Percentiles rank a stretch among this genome's conserved stretches.
phyloP scores from a whole-genome alignment of 2,113 vertebrate species.

The Tyto alba region DNA sequence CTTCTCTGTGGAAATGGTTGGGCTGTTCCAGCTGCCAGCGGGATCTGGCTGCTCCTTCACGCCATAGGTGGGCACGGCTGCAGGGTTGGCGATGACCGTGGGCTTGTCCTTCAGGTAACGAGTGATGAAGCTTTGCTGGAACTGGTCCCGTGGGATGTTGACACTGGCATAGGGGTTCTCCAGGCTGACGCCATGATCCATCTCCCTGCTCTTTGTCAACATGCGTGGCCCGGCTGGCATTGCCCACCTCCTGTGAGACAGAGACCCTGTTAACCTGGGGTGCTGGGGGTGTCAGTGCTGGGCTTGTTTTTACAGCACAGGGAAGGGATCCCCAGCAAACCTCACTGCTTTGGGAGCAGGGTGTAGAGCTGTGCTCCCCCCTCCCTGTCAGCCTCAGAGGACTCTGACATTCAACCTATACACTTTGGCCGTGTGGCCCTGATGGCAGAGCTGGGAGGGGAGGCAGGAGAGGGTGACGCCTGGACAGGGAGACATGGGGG shows the following conservation, averaged over 20 bases:
- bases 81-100: conserved; percentile 62
- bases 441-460: neutral
- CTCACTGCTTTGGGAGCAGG: neutral
- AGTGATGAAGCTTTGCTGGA: conserved; percentile 68
- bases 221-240: fast-evolving
- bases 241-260: neutral
- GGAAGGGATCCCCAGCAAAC: neutral
- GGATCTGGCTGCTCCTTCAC: neutral
- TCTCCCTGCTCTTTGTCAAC: neutral
- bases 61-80: neutral
- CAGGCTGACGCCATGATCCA: conserved; percentile 70
- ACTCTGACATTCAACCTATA: fast-evolving
- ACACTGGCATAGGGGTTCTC: conserved; percentile 77
- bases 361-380: neutral
- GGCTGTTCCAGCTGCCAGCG: neutral
- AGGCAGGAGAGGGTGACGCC: neutral
- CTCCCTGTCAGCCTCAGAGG: neutral
- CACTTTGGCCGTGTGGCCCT: neutral
- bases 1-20: neutral
- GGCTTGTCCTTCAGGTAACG: conserved; percentile 58
- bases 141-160: conserved; percentile 75
- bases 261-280: fast-evolving
- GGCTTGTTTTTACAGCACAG: fast-evolving
- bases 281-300: neutral
- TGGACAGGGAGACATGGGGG: neutral